Evolutionary conservation across 2,113 vertebrate genomes (phyloP).

Genomic region (Archocentrus centrarchus): DNA sequence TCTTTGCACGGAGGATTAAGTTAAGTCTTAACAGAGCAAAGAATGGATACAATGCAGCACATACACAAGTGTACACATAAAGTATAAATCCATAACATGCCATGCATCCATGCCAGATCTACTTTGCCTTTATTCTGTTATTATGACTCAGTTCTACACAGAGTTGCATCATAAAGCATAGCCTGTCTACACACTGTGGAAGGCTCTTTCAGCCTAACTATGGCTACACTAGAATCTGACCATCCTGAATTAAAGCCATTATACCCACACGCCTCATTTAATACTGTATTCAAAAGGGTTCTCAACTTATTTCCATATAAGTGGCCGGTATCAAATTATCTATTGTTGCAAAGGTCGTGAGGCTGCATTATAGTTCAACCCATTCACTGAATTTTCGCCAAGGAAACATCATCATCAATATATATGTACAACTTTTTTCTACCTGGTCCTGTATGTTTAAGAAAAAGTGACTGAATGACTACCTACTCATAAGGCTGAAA

Average conservation of each 20-base stretch:
- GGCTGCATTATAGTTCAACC: no score
- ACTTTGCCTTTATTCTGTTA: not conserved
- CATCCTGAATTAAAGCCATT: not conserved
- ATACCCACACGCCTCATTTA: rapidly evolving
- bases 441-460: not conserved
- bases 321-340: no score
- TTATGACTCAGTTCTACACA: not conserved
- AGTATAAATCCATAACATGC: not conserved
- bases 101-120: not conserved
- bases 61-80: not conserved
- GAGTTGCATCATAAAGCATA: not conserved
- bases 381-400: no score
- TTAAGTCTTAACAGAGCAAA: not conserved
- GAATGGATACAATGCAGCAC: not conserved
- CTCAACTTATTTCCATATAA: no score
- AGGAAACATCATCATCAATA: not conserved
- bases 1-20: not conserved
- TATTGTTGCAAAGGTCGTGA: no score
- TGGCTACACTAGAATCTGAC: not conserved
- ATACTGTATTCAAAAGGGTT: not conserved
- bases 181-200: not conserved
- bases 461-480: not conserved
- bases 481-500: not conserved
- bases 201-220: not conserved
- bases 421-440: not conserved